Base-by-base conservation (phyloP, 2,888 invertebrate species). In the Ctena decussata region DNA sequence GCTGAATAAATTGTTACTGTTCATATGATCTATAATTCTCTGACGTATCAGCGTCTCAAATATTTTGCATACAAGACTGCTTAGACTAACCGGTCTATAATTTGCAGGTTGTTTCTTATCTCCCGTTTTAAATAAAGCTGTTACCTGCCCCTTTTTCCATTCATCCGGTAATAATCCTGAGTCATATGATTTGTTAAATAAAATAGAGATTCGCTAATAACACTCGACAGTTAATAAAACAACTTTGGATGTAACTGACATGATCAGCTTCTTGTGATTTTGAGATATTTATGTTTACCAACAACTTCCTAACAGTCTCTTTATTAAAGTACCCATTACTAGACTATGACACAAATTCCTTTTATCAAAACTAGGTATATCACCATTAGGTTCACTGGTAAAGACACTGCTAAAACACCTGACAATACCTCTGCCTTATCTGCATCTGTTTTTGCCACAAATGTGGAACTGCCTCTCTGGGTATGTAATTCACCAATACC, bases 71-170 rank as follows among this genome's bases (percentile, higher is more conserved):
- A 44, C 44, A 8, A 44, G 11, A 44, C 44, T 46, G 21, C 76
- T 79, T 15, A 57, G 44, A 57, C 75, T 60, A n/a, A 83, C 75
- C 30, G 83, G 83, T 41, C 83, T 41, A 53, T 78, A 79, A 35
- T 79, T 83, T 27, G 24, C 24, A 41, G 49, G 12, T 18, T 27
- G 30, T 27, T 69, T 77, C 65, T 35, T 77, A 37, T 75, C 74
- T 21, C 77, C 77, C 41, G 77, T 82, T 27, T 82, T 82, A 21
- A 44, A 60, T 2, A 77, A 18, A n/a, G 77, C 39, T 37, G 70
- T 37, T 70, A 39, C 37, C 32, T 53, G 53, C 21, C 53, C 53
- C 21, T 53, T 53, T 53, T 53, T 53, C 53, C 53, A 53, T 53
- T 53, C 53, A 53, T 53, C 53, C 21, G 53, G 53, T 53, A 53